Evolutionary conservation across 2,888 invertebrate species (phyloP).

Genomic region (Baccha elongata): DNA sequence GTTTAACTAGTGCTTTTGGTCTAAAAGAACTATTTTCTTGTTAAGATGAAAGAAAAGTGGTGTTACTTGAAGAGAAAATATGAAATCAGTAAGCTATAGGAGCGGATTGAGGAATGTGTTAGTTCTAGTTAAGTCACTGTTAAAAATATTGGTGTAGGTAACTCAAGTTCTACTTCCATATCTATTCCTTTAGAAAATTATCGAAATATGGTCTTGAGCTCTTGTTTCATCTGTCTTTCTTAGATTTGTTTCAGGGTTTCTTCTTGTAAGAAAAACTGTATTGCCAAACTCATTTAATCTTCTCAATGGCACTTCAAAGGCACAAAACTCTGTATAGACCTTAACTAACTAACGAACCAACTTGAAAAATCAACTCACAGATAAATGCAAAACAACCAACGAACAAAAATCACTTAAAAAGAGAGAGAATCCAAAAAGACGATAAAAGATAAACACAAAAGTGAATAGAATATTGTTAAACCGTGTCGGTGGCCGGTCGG

Average conservation of each 20-base stretch:
- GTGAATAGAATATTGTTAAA: slow-evolving; percentile 44
- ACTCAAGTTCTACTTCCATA: no score
- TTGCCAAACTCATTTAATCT: not conserved
- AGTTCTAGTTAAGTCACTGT: no score
- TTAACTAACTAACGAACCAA: slow-evolving; percentile 30
- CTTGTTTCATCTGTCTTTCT: no score
- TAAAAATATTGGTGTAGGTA: no score
- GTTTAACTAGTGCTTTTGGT: no score
- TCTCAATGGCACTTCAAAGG: slow-evolving; percentile 53
- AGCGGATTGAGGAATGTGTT: no score
- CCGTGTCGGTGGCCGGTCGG: not conserved
- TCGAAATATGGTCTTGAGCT: no score
- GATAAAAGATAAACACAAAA: slow-evolving; percentile 67
- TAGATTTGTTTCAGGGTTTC: not conserved
- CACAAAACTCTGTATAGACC: slow-evolving; percentile 37
- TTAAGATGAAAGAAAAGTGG: no score
- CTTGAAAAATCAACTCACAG: slow-evolving; percentile 1
- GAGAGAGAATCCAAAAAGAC: slow-evolving; percentile 6
- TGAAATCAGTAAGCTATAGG: no score
- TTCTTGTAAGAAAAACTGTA: slow-evolving; percentile 41
- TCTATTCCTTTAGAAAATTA: no score
- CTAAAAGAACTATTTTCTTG: no score
- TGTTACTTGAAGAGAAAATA: no score
- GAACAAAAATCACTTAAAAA: slow-evolving; percentile 31
- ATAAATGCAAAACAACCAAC: slow-evolving; percentile 20